Base-by-base conservation (phyloP, 2,113 vertebrate species). In the Tragelaphus scriptus region DNA sequence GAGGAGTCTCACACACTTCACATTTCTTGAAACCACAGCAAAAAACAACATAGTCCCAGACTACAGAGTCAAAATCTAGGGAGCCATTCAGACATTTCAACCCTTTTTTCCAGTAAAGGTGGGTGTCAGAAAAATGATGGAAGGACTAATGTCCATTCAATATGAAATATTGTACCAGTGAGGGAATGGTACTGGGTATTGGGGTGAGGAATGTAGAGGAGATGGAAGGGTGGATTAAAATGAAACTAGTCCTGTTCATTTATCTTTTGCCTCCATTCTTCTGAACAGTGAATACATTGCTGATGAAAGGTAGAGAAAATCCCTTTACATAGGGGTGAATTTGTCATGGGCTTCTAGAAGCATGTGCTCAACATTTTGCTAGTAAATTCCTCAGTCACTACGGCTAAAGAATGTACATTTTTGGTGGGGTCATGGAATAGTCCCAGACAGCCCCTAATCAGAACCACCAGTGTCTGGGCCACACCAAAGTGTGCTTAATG, bases 401-500 rank as follows among this genome's bases (percentile, higher is more conserved):
- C 21, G n/a, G 65, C 8, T 71, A 36, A 71, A 21, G 17, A 5
- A 21, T 19, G 4, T 71, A n/a, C 7, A 2, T n/a, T 32, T 21
- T 21, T n/a, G 36, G 65, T n/a, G 4, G 9, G 17, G n/a, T 21
- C 32, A 5, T 36, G n/a, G n/a, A 36, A 71, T 36, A 65, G 30
- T 32, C 63, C 6, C 14, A 16, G 30, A 32, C 8, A 71, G 65
- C 9, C 19, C n/a, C 9, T 19, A 71, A 23, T 40, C 68, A 40
- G n/a, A 71, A 21, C n/a, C n/a, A 71, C 9, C 9, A 12, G 68
- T 5, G 68, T 40, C n/a, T 40, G 5, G 0, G 2, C 9, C 3
- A 0, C 32, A n/a, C 30, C 19, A 71, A 71, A 40, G 0, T 0
- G 1, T 71, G 5, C n/a, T 71, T 71, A 71, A 7, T 0, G 16